Evolutionary conservation across 2,888 invertebrate species (phyloP).

Genomic region (Corythucha ciliata): DNA sequence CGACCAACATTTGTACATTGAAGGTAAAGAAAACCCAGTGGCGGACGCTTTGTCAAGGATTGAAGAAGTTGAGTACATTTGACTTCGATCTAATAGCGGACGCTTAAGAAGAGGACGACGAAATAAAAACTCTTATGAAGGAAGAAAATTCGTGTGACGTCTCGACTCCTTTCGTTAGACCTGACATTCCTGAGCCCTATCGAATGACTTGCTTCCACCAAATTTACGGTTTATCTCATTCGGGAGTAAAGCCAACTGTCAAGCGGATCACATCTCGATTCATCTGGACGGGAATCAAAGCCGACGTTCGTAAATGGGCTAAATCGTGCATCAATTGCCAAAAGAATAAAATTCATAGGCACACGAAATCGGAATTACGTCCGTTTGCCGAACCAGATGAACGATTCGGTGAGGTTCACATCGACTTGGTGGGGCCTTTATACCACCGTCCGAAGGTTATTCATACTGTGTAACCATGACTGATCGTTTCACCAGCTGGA

Average conservation of each 20-base stretch:
- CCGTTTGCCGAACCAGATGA: conserved; percentile 32
- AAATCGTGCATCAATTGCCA: conserved; percentile 38
- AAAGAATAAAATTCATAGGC: conserved; percentile 36
- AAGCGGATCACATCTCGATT: too few species aligned
- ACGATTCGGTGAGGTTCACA: conserved; percentile 41
- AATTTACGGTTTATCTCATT: conserved; percentile 2
- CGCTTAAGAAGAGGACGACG: background rate
- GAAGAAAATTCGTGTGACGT: conserved; percentile 16
- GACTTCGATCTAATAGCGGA: background rate
- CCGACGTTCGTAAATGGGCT: conserved; percentile 32
- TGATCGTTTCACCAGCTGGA: conserved; percentile 40
- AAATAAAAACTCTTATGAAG: too few species aligned
- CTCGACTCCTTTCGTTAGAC: conserved; percentile 11
- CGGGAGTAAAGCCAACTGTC: conserved; percentile 16
- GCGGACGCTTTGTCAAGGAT: conserved; percentile 18
- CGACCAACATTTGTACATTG: too few species aligned
- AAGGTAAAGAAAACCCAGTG: conserved; percentile 18
- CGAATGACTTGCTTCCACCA: conserved; percentile 9
- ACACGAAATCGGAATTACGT: conserved; percentile 32
- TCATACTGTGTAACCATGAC: conserved; percentile 40
- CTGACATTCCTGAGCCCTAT: conserved; percentile 10
- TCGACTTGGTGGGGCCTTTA: conserved; percentile 43
- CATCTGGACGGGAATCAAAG: too few species aligned
- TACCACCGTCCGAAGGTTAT: conserved; percentile 36
- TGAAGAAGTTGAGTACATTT: conserved; percentile 7